Percentiles rank a stretch among this genome's conserved stretches.
These are phyloP conservation scores for Zapornia atra DNA, from an alignment of 2,113 vertebrate species.

Conservation along the genomic window DNA sequence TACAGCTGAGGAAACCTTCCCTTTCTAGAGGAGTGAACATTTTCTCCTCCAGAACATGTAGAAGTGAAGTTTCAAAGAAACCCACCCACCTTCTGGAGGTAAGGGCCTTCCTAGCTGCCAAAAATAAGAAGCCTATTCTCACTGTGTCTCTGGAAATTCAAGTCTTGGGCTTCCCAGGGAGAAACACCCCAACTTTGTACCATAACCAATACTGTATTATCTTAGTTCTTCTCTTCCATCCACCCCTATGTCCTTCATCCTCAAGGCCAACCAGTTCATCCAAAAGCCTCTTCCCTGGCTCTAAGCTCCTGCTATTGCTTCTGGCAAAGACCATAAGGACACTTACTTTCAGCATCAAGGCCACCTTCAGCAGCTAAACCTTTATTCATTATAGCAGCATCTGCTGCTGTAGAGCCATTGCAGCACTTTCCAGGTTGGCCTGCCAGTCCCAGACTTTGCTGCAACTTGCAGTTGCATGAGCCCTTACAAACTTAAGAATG, in stretches of 20 bases:
- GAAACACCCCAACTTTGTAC: not conserved
- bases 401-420: not conserved
- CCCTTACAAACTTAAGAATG: not conserved
- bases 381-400: not conserved
- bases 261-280: accelerated
- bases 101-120: not conserved
- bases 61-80: not conserved
- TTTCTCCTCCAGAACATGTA: accelerated
- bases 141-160: not conserved
- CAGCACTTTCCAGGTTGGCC: not conserved
- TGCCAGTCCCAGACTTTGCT: not conserved
- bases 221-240: not conserved
- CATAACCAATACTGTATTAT: accelerated
- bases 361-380: not conserved
- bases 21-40: not conserved
- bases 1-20: not conserved
- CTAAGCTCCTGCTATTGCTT: not conserved
- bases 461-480: not conserved
- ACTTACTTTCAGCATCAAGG: not conserved
- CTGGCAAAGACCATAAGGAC: not conserved
- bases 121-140: not conserved
- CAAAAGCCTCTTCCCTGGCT: not conserved
- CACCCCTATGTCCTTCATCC: not conserved
- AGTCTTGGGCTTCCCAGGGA: not conserved
- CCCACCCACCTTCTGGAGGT: not conserved